These are phyloP conservation scores for Puma concolor DNA, from an alignment of 2,113 vertebrate species.

Conservation along the genomic window DNA sequence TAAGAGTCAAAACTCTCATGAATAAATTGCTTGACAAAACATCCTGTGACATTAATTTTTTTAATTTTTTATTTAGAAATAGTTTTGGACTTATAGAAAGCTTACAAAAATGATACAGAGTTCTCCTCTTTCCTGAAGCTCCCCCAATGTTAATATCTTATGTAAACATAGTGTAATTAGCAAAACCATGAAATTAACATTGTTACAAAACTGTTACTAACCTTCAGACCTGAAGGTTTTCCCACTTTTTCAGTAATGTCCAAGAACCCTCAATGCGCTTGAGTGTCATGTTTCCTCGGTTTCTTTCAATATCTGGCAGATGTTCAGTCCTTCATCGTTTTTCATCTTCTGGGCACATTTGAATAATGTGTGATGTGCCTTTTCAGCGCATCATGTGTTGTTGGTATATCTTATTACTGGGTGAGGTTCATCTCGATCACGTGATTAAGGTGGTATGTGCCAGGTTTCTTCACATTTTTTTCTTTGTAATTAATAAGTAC, in stretches of 20 bases:
- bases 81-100: background rate
- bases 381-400: background rate
- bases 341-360: background rate
- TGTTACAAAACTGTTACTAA: background rate
- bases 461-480: background rate
- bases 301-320: background rate
- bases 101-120: background rate
- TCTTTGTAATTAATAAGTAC: background rate
- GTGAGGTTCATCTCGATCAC: background rate
- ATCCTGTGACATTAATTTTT: background rate
- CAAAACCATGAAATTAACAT: background rate
- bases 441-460: background rate
- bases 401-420: background rate
- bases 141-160: background rate
- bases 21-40: background rate
- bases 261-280: background rate
- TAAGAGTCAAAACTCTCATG: background rate
- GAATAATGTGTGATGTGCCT: background rate
- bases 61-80: background rate
- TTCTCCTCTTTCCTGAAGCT: background rate
- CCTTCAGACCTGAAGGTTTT: background rate
- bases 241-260: background rate
- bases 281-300: background rate
- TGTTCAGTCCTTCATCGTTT: background rate
- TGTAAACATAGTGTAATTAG: background rate